Evolutionary conservation across 2,797 vertebrate species (phyloP).

Genomic region (Cyprinella venusta): DNA sequence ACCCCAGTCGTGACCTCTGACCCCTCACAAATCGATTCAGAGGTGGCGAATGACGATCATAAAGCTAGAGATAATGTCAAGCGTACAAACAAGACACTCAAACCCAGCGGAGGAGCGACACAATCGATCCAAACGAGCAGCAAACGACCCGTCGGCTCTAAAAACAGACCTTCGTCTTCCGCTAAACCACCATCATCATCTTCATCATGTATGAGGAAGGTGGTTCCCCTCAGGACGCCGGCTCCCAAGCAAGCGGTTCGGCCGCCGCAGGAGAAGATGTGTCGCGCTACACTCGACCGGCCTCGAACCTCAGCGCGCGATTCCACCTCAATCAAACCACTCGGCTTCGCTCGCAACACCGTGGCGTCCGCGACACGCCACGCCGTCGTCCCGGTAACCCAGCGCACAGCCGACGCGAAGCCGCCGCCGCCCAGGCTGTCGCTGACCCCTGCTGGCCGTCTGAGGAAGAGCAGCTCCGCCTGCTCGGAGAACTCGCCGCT

Average conservation of each 20-base stretch:
- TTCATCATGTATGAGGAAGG: slow-evolving; percentile 79
- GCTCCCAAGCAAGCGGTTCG: not conserved
- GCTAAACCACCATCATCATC: slow-evolving; percentile 45
- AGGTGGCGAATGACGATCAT: not conserved
- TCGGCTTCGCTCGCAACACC: slow-evolving; percentile 84
- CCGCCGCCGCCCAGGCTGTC: slow-evolving; percentile 62
- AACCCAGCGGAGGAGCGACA: not conserved
- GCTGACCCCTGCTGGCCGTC: slow-evolving; percentile 61
- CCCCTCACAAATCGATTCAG: not conserved
- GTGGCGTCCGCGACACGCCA: slow-evolving; percentile 74
- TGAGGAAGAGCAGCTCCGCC: slow-evolving; percentile 68
- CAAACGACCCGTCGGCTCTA: slow-evolving; percentile 24
- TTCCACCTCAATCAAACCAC: slow-evolving; percentile 54
- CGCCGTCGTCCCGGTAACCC: slow-evolving; percentile 45
- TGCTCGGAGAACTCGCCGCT: slow-evolving; percentile 72
- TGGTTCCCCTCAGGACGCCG: slow-evolving; percentile 80
- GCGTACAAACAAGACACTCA: not conserved
- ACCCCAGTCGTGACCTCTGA: not conserved
- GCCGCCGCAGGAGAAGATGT: slow-evolving; percentile 83
- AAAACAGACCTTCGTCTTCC: slow-evolving; percentile 42
- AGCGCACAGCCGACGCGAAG: not conserved
- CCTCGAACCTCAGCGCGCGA: slow-evolving; percentile 54
- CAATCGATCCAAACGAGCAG: not conserved
- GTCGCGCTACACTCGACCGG: slow-evolving; percentile 71
- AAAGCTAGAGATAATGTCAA: slow-evolving; percentile 4